Base-by-base conservation (phyloP, 1,140 invertebrate genomes). In the Maniola jurtina region DNA sequence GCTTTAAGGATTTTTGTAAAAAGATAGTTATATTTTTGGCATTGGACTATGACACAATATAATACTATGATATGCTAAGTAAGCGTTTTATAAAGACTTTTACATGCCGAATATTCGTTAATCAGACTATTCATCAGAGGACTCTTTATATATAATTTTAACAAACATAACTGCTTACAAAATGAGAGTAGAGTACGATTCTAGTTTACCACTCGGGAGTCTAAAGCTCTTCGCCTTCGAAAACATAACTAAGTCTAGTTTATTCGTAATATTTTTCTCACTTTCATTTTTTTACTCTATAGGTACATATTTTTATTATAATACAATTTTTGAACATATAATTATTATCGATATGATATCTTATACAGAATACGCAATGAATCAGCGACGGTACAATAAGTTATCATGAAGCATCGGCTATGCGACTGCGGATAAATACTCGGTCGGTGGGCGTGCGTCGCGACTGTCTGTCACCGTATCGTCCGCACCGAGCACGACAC, bases 1-100 rank as follows among this genome's bases (percentile, higher is more conserved):
- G 73, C 70, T 74, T 82, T 87, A 82, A 75, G 87, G 83, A 88
- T 90, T 90, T 90, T 90, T 89, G 84, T 89, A 90, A 90, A 90
- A 90, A 90, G 88, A 90, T 90, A 90, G 88, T 90, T 90, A 90
- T 90, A 90, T 90, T 90, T 90, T 90, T 90, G 88, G 88, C 88
- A 90, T 90, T 89, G 86, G 88, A 90, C 86, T 90, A 90, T 90
- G 88, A 90, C 88, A 90, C 88, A 90, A 90, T 90, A 90, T 90
- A 89, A 90, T 90, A 90, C 88, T 90, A 90, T 90, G 88, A 90
- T 90, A 90, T 90, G 88, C 88, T 90, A 90, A 89, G 84, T 90
- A 90, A 90, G 88, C 88, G 88, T 89, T 89, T 90, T 90, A 89
- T 89, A 87, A 89, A 90, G 88, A 90, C 88, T 89, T 89, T 90